A percentile compares a stretch with the other conserved stretches of the same genome.
Conservation (phyloP, 1,140 invertebrate genomes). For the Micrasema minimum region DNA sequence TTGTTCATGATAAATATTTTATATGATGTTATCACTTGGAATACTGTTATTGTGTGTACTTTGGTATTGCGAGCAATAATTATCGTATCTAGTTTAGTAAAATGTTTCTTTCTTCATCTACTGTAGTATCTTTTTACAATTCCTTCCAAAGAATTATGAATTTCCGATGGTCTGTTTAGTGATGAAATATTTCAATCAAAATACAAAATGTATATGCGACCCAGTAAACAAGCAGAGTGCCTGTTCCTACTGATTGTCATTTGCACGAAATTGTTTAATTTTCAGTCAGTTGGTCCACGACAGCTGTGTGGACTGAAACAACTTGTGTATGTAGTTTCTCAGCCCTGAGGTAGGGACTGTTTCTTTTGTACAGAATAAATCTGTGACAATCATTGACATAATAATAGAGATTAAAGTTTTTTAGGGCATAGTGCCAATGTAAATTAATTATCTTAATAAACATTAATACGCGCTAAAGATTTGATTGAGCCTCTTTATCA, state of each 20-base stretch:
- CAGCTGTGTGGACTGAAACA: not conserved
- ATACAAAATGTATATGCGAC: conserved; percentile 19
- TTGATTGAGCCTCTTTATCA: no score
- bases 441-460: conserved; percentile 9
- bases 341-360: not conserved
- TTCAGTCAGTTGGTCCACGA: not conserved
- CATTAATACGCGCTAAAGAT: no score
- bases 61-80: conserved; percentile 46
- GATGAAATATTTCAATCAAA: conserved; percentile 6
- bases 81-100: conserved; percentile 27
- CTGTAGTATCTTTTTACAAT: no score
- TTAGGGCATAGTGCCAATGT: conserved; percentile 17
- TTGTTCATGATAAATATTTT: conserved; percentile 41
- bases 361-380: conserved; percentile 23
- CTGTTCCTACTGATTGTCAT: conserved; percentile 4
- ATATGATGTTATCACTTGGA: conserved; percentile 48
- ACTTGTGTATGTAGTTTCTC: not conserved
- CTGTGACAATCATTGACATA: conserved; percentile 44
- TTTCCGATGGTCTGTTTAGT: no score
- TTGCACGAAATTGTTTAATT: conserved; percentile 13
- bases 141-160: no score
- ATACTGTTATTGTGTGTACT: conserved; percentile 40
- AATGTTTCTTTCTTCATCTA: conserved; percentile 2
- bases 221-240: conserved; percentile 12
- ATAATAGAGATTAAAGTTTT: conserved; percentile 25